These are phyloP conservation scores for Watsonalla binaria DNA, from an alignment of 2,888 invertebrate genomes.

Conservation along the genomic window DNA sequence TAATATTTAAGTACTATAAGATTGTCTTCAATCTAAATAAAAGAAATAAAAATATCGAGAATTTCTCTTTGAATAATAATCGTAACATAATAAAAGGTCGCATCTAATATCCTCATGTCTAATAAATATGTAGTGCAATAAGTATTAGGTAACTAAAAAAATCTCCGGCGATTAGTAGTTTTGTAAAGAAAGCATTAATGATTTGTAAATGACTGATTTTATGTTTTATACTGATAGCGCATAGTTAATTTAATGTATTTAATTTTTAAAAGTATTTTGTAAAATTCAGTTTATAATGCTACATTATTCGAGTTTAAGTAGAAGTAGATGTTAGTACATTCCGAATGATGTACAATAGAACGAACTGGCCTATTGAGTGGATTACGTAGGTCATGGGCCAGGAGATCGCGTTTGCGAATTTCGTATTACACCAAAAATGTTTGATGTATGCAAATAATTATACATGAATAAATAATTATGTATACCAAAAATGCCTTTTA, in stretches of 20 bases:
- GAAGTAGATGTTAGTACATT: conserved; percentile 67
- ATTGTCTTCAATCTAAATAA: neutral
- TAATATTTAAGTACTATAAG: conserved; percentile 16
- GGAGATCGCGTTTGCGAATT: conserved; percentile 54
- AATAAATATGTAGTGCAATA: conserved; percentile 40
- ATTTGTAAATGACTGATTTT: conserved; percentile 71
- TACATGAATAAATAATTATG: conserved; percentile 67
- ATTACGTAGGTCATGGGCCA: conserved; percentile 33
- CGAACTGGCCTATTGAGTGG: conserved; percentile 50
- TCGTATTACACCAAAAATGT: conserved; percentile 71
- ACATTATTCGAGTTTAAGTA: conserved; percentile 47
- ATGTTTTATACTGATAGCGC: conserved; percentile 31
- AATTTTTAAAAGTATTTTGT: conserved; percentile 44
- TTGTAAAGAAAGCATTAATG: conserved; percentile 35
- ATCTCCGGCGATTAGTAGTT: conserved; percentile 28
- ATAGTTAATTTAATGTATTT: conserved; percentile 60
- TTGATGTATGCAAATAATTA: conserved; percentile 72
- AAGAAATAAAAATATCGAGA: neutral
- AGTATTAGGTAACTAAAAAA: conserved; percentile 37
- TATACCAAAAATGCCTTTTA: conserved; percentile 38
- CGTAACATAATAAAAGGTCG: conserved; percentile 16
- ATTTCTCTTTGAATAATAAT: neutral
- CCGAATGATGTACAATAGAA: conserved; percentile 68
- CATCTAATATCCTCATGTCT: conserved; percentile 13
- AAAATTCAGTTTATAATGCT: conserved; percentile 35